A percentile compares a stretch with the other conserved stretches of the same genome.
These are phyloP conservation scores for Coenonympha arcania DNA, from an alignment of 2,888 invertebrate genomes.

Conservation along the genomic window DNA sequence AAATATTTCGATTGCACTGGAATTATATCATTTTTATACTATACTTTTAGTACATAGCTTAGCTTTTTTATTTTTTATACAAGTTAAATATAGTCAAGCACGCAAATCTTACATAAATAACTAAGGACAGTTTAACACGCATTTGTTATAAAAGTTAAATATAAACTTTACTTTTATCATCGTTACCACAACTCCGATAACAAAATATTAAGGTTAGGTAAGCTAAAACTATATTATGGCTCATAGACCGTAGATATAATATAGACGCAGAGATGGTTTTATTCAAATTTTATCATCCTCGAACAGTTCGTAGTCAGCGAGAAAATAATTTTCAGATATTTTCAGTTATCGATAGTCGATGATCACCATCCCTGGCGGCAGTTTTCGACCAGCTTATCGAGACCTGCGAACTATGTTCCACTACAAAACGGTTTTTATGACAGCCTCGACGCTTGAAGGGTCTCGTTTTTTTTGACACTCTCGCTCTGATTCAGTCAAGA, in stretches of 20 bases:
- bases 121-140: neutral
- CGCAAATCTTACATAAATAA: neutral
- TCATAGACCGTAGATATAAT: too few relatives aligned
- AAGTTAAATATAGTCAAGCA: neutral
- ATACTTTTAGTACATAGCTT: too few relatives aligned
- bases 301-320: slow-evolving; percentile 4
- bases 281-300: slow-evolving; percentile 2
- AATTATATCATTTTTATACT: too few relatives aligned
- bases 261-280: neutral
- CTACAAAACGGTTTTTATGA: slow-evolving; percentile 41
- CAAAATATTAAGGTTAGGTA: too few relatives aligned
- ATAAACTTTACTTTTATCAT: neutral
- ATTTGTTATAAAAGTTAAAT: neutral
- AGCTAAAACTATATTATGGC: too few relatives aligned
- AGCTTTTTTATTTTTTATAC: neutral
- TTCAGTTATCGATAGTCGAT: slow-evolving; percentile 9
- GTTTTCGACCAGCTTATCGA: slow-evolving; percentile 38
- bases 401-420: slow-evolving; percentile 42
- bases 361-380: slow-evolving; percentile 30
- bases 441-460: slow-evolving; percentile 15
- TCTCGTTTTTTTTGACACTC: slow-evolving; percentile 35
- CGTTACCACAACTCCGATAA: too few relatives aligned
- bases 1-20: too few relatives aligned
- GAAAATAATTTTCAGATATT: slow-evolving; percentile 12
- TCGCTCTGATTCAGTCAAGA: slow-evolving; percentile 29